These are phyloP conservation scores for Plectropomus leopardus DNA, from an alignment of 2,113 vertebrate species.

Conservation along the genomic window DNA sequence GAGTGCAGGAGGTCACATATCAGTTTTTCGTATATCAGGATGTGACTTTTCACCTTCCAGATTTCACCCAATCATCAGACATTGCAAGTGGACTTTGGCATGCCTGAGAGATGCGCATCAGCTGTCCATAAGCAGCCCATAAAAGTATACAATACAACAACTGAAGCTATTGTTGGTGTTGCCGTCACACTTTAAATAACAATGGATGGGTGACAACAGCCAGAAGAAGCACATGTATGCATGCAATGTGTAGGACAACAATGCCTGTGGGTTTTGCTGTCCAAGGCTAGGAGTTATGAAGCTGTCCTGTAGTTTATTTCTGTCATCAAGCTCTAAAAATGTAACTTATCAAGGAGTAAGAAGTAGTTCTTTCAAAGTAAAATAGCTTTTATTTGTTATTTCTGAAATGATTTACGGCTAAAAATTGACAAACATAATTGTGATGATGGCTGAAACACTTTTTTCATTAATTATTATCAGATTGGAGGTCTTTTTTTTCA, in stretches of 20 bases:
- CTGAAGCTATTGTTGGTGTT: conserved; percentile 60
- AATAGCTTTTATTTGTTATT: neutral
- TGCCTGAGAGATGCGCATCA: neutral
- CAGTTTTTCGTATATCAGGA: conserved; percentile 18
- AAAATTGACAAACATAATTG: neutral
- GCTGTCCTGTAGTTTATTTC: conserved; percentile 17
- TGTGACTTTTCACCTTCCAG: neutral
- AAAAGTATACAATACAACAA: conserved; percentile 16
- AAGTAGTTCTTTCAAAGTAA: neutral
- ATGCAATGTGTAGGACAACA: conserved; percentile 5
- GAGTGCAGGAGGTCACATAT: conserved; percentile 5
- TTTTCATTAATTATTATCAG: neutral
- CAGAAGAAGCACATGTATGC: conserved; percentile 25
- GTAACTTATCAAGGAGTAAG: neutral
- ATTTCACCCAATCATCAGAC: neutral
- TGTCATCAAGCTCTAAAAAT: conserved; percentile 3
- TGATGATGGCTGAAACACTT: neutral
- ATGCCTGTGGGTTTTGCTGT: conserved; percentile 21
- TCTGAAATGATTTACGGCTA: conserved; percentile 1
- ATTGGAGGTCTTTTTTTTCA: neutral
- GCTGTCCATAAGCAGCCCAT: conserved; percentile 22
- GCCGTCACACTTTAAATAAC: conserved; percentile 52
- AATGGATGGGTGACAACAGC: conserved; percentile 25
- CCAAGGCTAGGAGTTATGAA: conserved; percentile 6
- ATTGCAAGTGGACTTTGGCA: neutral